Evolutionary conservation across 2,888 invertebrate species (phyloP).

Genomic region (Eupeodes luniger): DNA sequence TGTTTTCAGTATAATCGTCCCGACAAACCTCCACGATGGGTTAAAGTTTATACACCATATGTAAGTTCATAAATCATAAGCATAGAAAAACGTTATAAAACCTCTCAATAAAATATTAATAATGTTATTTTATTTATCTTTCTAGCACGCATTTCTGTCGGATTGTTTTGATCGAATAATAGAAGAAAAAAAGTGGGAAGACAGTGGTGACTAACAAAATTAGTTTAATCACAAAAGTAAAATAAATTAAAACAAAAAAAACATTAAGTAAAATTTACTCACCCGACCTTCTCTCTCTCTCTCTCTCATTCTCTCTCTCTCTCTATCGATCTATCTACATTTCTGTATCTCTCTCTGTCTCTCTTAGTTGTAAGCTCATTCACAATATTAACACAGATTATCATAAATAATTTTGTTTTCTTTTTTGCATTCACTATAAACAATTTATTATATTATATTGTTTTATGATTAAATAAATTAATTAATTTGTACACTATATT

Average conservation of each 20-base stretch:
- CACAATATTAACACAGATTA: slow-evolving; percentile 52
- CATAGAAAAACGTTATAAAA: background rate
- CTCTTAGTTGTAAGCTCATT: slow-evolving; percentile 70
- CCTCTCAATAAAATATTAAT: background rate
- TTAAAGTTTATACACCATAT: slow-evolving; percentile 95
- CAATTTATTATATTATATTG: slow-evolving; percentile 4
- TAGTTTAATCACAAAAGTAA: slow-evolving; percentile 42
- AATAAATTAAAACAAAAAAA: slow-evolving; percentile 28
- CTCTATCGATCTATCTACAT: background rate
- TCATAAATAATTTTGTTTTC: slow-evolving; percentile 13
- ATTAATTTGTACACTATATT: slow-evolving; percentile 61
- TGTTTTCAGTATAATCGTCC: slow-evolving; percentile 93
- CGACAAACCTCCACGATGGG: slow-evolving; percentile 92
- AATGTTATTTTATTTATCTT: slow-evolving; percentile 24
- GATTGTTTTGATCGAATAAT: slow-evolving; percentile 98
- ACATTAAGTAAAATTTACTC: slow-evolving; percentile 71
- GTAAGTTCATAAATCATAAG: slow-evolving; percentile 86
- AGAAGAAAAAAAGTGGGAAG: slow-evolving; percentile 95
- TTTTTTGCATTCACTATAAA: slow-evolving; percentile 41
- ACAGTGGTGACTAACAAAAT: slow-evolving; percentile 89
- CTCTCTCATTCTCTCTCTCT: slow-evolving; percentile 38
- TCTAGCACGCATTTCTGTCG: slow-evolving; percentile 83
- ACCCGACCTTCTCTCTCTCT: slow-evolving; percentile 55
- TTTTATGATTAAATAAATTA: slow-evolving; percentile 22
- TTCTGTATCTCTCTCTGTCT: slow-evolving; percentile 59